These are phyloP conservation scores for Pituophis catenifer DNA, from an alignment of 2,113 vertebrate genomes.

Conservation along the genomic window DNA sequence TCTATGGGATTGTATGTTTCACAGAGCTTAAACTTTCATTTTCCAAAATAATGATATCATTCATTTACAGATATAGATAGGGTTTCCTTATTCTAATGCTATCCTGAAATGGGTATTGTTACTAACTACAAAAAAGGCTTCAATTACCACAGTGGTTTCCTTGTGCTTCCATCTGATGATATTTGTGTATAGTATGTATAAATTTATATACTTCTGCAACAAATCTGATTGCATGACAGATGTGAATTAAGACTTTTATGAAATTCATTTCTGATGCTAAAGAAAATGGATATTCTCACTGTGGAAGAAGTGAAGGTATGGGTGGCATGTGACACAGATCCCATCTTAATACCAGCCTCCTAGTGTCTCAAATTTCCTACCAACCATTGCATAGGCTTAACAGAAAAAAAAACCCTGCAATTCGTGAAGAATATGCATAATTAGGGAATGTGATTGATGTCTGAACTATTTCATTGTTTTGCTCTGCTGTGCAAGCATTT, in stretches of 20 bases:
- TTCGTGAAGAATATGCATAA: conserved; percentile 63
- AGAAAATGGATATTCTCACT: conserved; percentile 59
- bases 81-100: conserved; percentile 69
- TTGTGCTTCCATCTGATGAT: conserved; percentile 50
- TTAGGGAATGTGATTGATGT: conserved; percentile 62
- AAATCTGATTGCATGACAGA: conserved; percentile 67
- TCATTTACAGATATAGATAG: conserved; percentile 83
- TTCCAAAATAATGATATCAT: conserved; percentile 87
- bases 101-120: conserved; percentile 70
- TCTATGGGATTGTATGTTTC: conserved; percentile 79
- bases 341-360: conserved; percentile 54
- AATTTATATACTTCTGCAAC: conserved; percentile 63
- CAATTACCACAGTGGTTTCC: conserved; percentile 70
- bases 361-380: conserved; percentile 44
- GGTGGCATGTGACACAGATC: conserved; percentile 42
- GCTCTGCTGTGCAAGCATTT: conserved; percentile 54
- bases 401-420: conserved; percentile 39
- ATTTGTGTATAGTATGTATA: conserved; percentile 58
- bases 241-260: conserved; percentile 62
- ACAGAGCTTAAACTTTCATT: conserved; percentile 82
- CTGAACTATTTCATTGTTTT: conserved; percentile 66
- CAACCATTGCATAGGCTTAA: conserved; percentile 40
- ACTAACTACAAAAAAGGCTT: conserved; percentile 68
- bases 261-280: conserved; percentile 55
- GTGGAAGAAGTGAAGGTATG: conserved; percentile 33